Percentiles rank a stretch among this genome's conserved stretches.
Conservation (phyloP, 2,113 vertebrate genomes). For the Pachyramphus minor region DNA sequence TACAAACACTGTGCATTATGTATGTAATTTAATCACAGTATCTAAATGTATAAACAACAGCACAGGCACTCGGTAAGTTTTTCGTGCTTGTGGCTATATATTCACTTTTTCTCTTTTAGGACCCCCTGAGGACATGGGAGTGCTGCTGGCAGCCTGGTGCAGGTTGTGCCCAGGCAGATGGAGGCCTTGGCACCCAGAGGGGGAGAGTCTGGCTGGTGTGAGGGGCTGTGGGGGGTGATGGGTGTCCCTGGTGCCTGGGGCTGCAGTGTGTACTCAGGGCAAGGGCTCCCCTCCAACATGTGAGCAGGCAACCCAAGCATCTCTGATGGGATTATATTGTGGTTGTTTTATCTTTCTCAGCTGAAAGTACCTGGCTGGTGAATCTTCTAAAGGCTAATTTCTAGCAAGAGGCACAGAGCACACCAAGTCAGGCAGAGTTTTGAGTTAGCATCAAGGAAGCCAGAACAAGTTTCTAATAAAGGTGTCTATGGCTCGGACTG, state of each 20-base stretch:
- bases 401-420: not conserved
- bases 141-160: not conserved
- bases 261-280: fast-evolving
- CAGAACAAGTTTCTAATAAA: not conserved
- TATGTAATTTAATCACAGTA: constrained; percentile 56
- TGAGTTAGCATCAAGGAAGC: not conserved
- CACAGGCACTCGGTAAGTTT: not conserved
- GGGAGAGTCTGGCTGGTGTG: not conserved
- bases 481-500: not conserved
- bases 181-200: fast-evolving
- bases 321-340: not conserved
- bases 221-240: not conserved
- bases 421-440: not conserved
- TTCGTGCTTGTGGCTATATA: not conserved
- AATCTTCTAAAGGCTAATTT: not conserved
- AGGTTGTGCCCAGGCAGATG: not conserved
- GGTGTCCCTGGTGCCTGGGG: not conserved
- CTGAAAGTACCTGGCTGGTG: not conserved
- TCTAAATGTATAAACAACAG: constrained; percentile 37
- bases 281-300: not conserved
- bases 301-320: not conserved
- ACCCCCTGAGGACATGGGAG: not conserved
- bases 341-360: not conserved
- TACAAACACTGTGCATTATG: constrained; percentile 47
- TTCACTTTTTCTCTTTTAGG: not conserved